These are phyloP conservation scores for Meloidogyne floridensis DNA, from an alignment of 1,140 invertebrate species.

Conservation along the genomic window DNA sequence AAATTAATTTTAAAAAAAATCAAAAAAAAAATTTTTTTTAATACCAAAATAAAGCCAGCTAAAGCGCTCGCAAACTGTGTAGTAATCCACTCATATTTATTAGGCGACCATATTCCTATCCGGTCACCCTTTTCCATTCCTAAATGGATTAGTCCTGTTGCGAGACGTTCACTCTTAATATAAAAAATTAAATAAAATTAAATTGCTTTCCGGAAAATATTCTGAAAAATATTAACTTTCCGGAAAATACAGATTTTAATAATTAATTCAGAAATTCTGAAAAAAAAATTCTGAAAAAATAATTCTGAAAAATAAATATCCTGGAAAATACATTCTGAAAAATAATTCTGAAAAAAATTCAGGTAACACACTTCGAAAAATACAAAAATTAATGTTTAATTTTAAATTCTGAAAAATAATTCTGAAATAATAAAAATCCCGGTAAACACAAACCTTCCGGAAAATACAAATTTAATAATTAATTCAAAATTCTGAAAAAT, in stretches of 20 bases:
- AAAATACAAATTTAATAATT: background rate
- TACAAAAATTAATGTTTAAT: no score
- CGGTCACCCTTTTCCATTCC: slow-evolving; percentile 80
- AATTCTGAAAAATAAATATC: no score
- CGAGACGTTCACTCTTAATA: slow-evolving; percentile 76
- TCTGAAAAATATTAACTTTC: no score
- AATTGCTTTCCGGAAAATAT: no score
- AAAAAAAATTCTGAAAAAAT: no score
- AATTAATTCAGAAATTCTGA: no score
- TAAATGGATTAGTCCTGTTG: slow-evolving; percentile 77
- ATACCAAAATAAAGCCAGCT: slow-evolving; percentile 79
- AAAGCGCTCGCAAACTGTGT: slow-evolving; percentile 78
- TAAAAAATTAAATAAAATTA: background rate
- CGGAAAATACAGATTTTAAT: no score
- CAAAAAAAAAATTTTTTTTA: background rate
- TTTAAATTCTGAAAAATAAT: no score
- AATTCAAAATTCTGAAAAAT: slow-evolving; percentile 14
- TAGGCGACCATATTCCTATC: slow-evolving; percentile 85
- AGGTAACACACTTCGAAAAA: no score
- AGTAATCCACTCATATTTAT: slow-evolving; percentile 79
- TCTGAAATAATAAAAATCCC: no score
- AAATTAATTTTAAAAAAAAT: background rate
- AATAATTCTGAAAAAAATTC: background rate
- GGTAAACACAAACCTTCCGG: no score
- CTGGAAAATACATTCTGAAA: no score